Evolutionary conservation across 2,888 invertebrate species (phyloP), one percentile per base, ranked within the genome.

Genomic region (Cantharis nigra): DNA sequence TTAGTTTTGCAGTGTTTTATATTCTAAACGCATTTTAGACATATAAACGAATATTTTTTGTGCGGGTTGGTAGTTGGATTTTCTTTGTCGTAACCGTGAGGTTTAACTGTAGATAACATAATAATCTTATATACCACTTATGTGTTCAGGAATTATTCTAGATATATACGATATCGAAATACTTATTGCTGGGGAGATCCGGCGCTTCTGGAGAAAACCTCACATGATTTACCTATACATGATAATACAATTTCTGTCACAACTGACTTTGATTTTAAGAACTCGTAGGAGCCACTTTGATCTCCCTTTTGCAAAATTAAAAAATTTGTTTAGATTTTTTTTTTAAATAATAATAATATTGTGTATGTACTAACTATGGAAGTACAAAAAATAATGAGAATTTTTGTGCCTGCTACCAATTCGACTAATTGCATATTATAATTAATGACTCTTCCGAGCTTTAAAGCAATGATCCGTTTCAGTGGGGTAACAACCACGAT

Each of bases 221-320:
- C 73, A 70, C 69, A 71, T 75, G 64, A 78, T 75, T 76, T 72
- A 77, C 74, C 77, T 78, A 77, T 75, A 75, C 75, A 77, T 77
- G 70, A 79, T 74, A 80, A 79, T 74, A 78, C 75, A 74, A 67
- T 72, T 71, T 75, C 71, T 77, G 72, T 76, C 71, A 78, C 76
- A 77, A 77, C 72, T 76, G 76, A 69, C 75, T 74, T 79, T 79
- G 78, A 80, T 79, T 80, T 79, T 63, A 69, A 72, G 75, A 70
- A 78, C 83, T 82, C 77, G 80, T 79, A 79, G 82, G 76, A 75
- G 81, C 74, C 76, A 79, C 82, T 80, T 75, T 76, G 82, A 79
- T 81, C 80, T 79, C 79, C 79, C 75, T 81, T 82, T 82, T 81
- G 33, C 49, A 7, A 49, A 49, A 49, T n/a, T 33, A 4, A 33